A percentile compares a stretch with the other conserved stretches of the same genome.
phyloP scores from a whole-genome alignment of 2,888 invertebrate genomes.

The Cistogaster globosa region DNA sequence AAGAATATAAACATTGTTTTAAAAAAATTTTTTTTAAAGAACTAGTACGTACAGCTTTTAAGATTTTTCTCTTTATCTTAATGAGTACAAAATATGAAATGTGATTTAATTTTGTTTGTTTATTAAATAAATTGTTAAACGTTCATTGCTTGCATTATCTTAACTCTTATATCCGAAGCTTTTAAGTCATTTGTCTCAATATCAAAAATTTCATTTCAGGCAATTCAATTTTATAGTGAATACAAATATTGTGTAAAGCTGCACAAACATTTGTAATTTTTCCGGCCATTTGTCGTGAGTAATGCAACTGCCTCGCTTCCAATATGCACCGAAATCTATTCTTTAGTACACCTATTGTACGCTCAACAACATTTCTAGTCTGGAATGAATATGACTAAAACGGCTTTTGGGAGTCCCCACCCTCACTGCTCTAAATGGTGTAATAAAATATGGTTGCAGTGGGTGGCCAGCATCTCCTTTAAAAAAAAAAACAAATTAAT shows the following conservation, averaged over 20 bases:
- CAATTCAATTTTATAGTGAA: background rate
- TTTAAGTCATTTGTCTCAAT: background rate
- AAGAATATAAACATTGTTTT: constrained; percentile 22
- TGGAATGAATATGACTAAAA: too few relatives aligned
- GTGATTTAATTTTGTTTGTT: background rate
- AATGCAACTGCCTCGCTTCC: constrained; percentile 1
- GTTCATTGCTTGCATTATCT: constrained; percentile 12
- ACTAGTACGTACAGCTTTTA: background rate
- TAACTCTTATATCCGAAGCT: background rate
- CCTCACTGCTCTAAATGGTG: too few relatives aligned
- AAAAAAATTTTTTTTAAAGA: background rate
- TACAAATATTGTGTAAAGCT: constrained; percentile 10
- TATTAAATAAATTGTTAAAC: background rate
- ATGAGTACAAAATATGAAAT: background rate
- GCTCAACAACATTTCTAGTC: too few relatives aligned
- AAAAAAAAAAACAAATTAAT: too few relatives aligned
- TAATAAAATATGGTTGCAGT: background rate
- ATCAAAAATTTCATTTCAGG: background rate
- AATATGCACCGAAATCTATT: background rate
- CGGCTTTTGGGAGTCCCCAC: background rate
- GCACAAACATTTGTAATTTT: constrained; percentile 3
- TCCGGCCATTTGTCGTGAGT: background rate
- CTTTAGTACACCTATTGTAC: constrained; percentile 1
- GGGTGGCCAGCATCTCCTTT: constrained; percentile 12
- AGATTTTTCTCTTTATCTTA: background rate